phyloP scores from a whole-genome alignment of 2,888 invertebrate genomes.

The Nomada lathburiana region DNA sequence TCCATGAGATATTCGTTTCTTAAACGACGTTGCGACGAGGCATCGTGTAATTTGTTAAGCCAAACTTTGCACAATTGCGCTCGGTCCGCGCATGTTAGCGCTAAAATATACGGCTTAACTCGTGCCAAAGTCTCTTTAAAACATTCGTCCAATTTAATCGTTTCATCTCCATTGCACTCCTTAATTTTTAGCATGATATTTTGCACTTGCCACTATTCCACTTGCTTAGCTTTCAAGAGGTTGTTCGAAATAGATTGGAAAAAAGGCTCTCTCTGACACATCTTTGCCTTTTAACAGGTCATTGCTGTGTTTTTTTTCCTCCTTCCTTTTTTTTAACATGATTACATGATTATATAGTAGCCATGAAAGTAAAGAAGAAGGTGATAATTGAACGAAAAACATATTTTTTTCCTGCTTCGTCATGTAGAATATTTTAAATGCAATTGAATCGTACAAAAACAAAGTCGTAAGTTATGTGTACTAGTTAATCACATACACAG shows the following conservation, averaged over 20 bases:
- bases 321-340: neutral
- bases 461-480: slow-evolving; percentile 10
- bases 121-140: slow-evolving; percentile 74
- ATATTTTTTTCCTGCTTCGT: neutral
- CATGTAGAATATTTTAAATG: slow-evolving; percentile 13
- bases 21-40: slow-evolving; percentile 72
- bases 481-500: slow-evolving; percentile 12
- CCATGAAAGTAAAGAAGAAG: neutral
- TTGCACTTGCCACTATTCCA: slow-evolving; percentile 11
- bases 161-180: slow-evolving; percentile 72
- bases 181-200: slow-evolving; percentile 68
- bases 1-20: slow-evolving; percentile 79
- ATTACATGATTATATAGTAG: neutral
- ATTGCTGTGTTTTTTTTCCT: slow-evolving; percentile 10
- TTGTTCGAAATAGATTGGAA: slow-evolving; percentile 2
- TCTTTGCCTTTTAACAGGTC: slow-evolving; percentile 18
- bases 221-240: neutral
- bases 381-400: slow-evolving; percentile 9
- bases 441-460: slow-evolving; percentile 14
- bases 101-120: slow-evolving; percentile 73
- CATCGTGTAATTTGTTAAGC: slow-evolving; percentile 76
- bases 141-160: slow-evolving; percentile 73
- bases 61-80: slow-evolving; percentile 76
- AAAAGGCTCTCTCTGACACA: slow-evolving; percentile 28
- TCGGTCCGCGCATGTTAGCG: slow-evolving; percentile 62